A percentile compares a stretch with the other conserved stretches of the same genome.
phyloP scores from a whole-genome alignment of 2,888 invertebrate species.

The Heteromurus nitidus region DNA sequence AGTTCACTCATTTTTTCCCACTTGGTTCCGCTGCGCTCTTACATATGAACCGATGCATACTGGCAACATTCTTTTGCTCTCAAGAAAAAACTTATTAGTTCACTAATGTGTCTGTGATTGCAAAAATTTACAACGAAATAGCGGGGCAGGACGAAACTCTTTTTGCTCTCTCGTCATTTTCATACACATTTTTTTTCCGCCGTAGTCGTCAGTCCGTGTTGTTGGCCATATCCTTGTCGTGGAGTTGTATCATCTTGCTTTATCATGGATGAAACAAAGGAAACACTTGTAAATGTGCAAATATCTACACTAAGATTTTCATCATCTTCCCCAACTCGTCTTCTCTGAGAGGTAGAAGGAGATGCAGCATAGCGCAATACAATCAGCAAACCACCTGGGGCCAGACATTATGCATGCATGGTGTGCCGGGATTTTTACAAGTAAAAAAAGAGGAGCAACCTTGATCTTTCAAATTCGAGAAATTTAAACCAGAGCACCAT shows the following conservation, averaged over 20 bases:
- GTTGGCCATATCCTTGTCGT: conserved; percentile 10
- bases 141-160: conserved; percentile 10
- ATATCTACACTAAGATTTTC: conserved; percentile 49
- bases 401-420: conserved; percentile 47
- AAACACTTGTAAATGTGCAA: conserved; percentile 52
- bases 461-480: conserved; percentile 55
- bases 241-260: conserved; percentile 39
- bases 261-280: conserved; percentile 49
- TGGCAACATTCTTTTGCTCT: not conserved
- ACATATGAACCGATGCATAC: not conserved
- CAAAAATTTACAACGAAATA: conserved; percentile 47
- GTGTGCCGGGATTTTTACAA: conserved; percentile 30
- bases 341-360: too few species aligned
- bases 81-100: conserved; percentile 23
- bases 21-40: not conserved
- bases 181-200: not conserved
- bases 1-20: conserved; percentile 25
- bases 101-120: conserved; percentile 51
- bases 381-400: conserved; percentile 47
- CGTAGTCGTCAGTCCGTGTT: not conserved
- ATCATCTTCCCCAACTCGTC: conserved; percentile 35
- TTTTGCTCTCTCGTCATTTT: not conserved
- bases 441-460: conserved; percentile 19
- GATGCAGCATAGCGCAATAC: conserved; percentile 35
- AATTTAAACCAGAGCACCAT: conserved; percentile 57